Conservation (phyloP, 1,140 invertebrate species). For the Mycetomoellerius zeteki region DNA sequence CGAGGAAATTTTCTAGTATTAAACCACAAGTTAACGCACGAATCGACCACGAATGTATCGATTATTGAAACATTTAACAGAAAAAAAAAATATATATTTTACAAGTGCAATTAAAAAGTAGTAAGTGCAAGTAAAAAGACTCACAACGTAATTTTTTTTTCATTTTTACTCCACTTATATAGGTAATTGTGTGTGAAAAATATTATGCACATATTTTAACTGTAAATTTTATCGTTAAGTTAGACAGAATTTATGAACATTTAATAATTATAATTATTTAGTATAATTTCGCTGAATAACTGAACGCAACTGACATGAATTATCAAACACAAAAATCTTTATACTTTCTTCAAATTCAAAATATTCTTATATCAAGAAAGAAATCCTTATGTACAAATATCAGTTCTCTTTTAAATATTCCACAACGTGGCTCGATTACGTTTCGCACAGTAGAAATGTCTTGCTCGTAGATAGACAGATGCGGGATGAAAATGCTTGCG, state of each 20-base stretch:
- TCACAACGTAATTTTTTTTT: neutral
- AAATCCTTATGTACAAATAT: neutral
- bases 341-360: neutral
- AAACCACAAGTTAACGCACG: neutral
- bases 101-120: neutral
- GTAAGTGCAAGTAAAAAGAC: neutral
- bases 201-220: conserved; percentile 3
- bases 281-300: neutral
- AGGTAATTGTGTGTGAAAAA: neutral
- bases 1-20: conserved; percentile 41
- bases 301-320: neutral
- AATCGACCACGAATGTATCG: neutral
- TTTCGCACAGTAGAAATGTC: neutral
- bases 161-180: neutral
- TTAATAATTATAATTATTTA: too few relatives aligned
- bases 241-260: neutral
- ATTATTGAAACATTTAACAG: neutral
- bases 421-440: conserved; percentile 14
- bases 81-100: neutral
- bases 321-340: neutral
- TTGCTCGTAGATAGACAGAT: conserved; percentile 46
- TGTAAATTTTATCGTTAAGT: neutral
- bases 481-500: conserved; percentile 46
- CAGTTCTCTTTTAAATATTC: neutral
- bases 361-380: neutral